A percentile compares a stretch with the other conserved stretches of the same genome.
These are phyloP conservation scores for Syrmaticus mikado DNA, from an alignment of 2,113 vertebrate genomes.

Conservation along the genomic window DNA sequence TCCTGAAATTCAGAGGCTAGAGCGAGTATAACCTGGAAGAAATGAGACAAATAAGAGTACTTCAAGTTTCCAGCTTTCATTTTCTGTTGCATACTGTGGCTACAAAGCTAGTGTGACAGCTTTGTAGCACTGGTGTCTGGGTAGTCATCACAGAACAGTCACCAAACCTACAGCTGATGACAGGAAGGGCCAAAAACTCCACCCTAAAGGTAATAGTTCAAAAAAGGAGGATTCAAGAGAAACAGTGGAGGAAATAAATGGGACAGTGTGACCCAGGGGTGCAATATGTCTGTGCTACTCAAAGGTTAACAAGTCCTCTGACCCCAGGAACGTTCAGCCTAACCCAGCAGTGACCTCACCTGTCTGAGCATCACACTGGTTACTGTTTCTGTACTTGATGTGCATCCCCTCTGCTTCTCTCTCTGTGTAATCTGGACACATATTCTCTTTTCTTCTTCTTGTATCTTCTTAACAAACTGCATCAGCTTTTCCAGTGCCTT, in stretches of 20 bases:
- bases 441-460: slow-evolving; percentile 63
- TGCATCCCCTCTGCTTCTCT: not conserved
- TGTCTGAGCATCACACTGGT: not conserved
- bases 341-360: slow-evolving; percentile 25
- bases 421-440: slow-evolving; percentile 55
- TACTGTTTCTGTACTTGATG: not conserved
- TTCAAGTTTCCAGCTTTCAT: not conserved
- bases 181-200: not conserved
- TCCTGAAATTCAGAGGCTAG: slow-evolving; percentile 78
- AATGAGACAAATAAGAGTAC: not conserved
- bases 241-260: not conserved
- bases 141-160: not conserved
- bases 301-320: not conserved
- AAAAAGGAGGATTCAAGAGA: not conserved
- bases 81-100: not conserved
- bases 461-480: slow-evolving; percentile 77
- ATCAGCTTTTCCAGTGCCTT: slow-evolving; percentile 78
- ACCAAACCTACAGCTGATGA: not conserved
- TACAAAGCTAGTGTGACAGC: not conserved
- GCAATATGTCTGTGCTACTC: not conserved
- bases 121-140: not conserved
- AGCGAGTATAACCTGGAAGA: slow-evolving; percentile 72
- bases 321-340: not conserved
- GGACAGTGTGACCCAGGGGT: not conserved
- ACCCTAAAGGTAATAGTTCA: not conserved